These are phyloP conservation scores for Dicentrarchus labrax DNA, from an alignment of 2,113 vertebrate genomes.

Conservation along the genomic window DNA sequence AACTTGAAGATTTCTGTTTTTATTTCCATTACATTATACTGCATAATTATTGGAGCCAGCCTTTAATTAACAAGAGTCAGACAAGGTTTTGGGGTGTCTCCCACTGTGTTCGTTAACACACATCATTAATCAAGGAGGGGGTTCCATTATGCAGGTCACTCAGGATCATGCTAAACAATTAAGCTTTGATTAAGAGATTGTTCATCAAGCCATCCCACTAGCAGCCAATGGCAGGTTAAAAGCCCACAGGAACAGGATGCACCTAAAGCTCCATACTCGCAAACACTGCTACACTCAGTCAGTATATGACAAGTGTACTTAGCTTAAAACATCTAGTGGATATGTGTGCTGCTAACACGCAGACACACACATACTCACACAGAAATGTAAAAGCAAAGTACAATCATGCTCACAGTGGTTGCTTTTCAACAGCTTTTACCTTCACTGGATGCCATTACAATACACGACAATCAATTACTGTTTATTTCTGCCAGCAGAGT, in stretches of 20 bases:
- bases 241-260: constrained; percentile 42
- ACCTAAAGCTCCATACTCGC: constrained; percentile 23
- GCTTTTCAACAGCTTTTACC: constrained; percentile 56
- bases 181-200: constrained; percentile 86
- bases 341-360: background rate
- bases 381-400: constrained; percentile 22
- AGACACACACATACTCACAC: constrained; percentile 24
- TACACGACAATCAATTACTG: constrained; percentile 47
- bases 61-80: constrained; percentile 80
- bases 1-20: constrained; percentile 15
- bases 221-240: constrained; percentile 53
- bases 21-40: constrained; percentile 27
- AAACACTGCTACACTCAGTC: constrained; percentile 21
- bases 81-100: constrained; percentile 77
- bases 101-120: constrained; percentile 82
- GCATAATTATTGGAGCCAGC: constrained; percentile 26
- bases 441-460: constrained; percentile 53
- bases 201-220: constrained; percentile 73
- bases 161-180: constrained; percentile 85
- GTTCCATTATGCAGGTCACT: constrained; percentile 83
- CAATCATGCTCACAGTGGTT: constrained; percentile 27
- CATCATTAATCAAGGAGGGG: constrained; percentile 84
- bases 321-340: constrained; percentile 34
- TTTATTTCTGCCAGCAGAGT: constrained; percentile 40
- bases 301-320: constrained; percentile 16